Evolutionary conservation across 53 echinoderm and acorn worm genomes (phyloP).

Genomic region (Echinometra lucunter): DNA sequence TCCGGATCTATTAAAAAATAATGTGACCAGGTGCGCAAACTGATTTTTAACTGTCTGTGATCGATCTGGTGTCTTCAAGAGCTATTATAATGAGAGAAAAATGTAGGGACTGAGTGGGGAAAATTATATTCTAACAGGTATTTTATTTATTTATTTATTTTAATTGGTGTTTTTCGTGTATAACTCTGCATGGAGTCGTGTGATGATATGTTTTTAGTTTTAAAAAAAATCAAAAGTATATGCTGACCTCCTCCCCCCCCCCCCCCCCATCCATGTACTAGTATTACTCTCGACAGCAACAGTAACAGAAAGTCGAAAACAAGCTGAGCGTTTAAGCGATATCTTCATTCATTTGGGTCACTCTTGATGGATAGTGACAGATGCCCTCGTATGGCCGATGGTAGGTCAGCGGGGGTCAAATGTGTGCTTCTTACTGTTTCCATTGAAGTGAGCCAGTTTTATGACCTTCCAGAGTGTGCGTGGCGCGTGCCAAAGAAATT

Average conservation of each 20-base stretch:
- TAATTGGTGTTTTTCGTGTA: no score
- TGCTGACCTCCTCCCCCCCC: neutral
- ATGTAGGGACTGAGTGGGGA: no score
- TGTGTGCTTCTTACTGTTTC: neutral
- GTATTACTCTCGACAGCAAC: neutral
- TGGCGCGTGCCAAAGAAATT: conserved; percentile 24
- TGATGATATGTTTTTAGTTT: no score
- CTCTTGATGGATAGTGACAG: neutral
- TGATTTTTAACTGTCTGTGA: no score
- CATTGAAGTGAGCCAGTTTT: neutral
- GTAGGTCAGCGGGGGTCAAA: neutral
- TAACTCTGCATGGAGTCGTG: no score
- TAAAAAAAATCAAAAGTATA: no score
- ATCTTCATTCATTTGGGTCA: conserved; percentile 17
- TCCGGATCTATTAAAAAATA: no score
- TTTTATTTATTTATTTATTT: no score
- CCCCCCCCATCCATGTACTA: neutral
- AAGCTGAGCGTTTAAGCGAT: neutral
- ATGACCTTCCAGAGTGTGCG: neutral
- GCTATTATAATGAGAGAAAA: no score
- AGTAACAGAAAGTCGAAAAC: neutral
- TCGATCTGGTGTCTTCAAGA: no score
- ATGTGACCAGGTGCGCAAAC: no score
- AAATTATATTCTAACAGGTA: no score
- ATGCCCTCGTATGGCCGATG: neutral